Percentiles rank a stretch among this genome's conserved stretches.
phyloP scores from a whole-genome alignment of 2,888 invertebrate species.

The Abscondita cerata region DNA sequence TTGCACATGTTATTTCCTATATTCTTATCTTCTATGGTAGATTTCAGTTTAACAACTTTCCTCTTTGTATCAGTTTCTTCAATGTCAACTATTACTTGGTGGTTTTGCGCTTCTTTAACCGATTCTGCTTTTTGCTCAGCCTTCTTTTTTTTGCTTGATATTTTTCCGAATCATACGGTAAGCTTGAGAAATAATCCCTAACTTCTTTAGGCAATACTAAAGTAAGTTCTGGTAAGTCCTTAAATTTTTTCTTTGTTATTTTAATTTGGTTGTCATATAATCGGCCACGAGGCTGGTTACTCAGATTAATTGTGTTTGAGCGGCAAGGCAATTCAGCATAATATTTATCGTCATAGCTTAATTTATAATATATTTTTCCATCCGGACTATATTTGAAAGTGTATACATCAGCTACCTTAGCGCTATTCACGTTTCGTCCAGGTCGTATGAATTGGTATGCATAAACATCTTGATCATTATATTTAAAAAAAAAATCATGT shows the following conservation, averaged over 20 bases:
- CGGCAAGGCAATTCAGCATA: neutral
- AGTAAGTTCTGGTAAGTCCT: too few relatives aligned
- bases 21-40: neutral
- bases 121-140: neutral
- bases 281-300: neutral
- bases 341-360: neutral
- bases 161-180: conserved; percentile 4
- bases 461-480: neutral
- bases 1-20: too few relatives aligned
- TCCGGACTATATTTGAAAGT: neutral
- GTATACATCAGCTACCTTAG: neutral
- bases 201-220: conserved; percentile 1
- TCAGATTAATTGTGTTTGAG: neutral
- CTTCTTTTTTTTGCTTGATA: neutral
- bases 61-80: too few relatives aligned
- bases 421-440: neutral
- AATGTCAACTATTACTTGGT: neutral
- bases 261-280: neutral
- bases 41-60: neutral
- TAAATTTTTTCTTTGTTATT: conserved; percentile 8
- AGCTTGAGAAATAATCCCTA: neutral
- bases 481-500: neutral
- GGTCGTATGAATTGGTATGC: neutral
- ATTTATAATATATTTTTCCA: neutral
- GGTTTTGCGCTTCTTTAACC: neutral